phyloP scores from a whole-genome alignment of 1,140 invertebrate species.

The Daktulosphaira vitifoliae region DNA sequence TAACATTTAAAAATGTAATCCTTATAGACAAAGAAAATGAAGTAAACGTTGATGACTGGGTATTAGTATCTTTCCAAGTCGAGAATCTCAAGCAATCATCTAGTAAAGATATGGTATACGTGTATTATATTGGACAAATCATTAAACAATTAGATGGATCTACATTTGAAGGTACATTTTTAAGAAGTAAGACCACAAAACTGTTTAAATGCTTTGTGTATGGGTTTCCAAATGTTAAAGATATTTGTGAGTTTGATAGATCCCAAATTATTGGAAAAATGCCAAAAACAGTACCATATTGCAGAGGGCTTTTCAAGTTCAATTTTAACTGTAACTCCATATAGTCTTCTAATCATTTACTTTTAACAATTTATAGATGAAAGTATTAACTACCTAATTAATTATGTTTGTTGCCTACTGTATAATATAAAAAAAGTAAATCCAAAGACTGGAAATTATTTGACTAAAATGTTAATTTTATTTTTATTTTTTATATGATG shows the following conservation, averaged over 20 bases:
- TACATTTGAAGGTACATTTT: conserved; percentile 9
- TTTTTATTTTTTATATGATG: too few relatives aligned
- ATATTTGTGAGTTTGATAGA: conserved; percentile 13
- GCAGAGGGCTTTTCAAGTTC: conserved; percentile 28
- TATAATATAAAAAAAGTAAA: too few relatives aligned
- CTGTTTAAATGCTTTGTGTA: conserved; percentile 19
- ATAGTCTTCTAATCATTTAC: too few relatives aligned
- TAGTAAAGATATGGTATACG: not conserved
- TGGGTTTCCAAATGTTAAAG: conserved; percentile 28
- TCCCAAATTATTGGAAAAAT: conserved; percentile 24
- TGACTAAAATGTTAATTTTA: too few relatives aligned
- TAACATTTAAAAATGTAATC: conserved; percentile 24
- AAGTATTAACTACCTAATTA: too few relatives aligned
- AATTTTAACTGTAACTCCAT: not conserved
- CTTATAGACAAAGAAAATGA: conserved; percentile 8
- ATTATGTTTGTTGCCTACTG: too few relatives aligned
- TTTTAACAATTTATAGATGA: too few relatives aligned
- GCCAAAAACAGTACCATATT: not conserved
- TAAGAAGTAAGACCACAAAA: conserved; percentile 8
- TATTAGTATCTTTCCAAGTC: conserved; percentile 19
- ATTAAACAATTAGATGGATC: conserved; percentile 9
- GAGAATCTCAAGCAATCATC: conserved; percentile 2
- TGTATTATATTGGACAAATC: conserved; percentile 12
- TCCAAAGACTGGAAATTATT: too few relatives aligned
- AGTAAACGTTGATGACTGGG: conserved; percentile 26